Evolutionary conservation across 1,140 invertebrate species (phyloP).

Genomic region (Wiebesia pumilae): DNA sequence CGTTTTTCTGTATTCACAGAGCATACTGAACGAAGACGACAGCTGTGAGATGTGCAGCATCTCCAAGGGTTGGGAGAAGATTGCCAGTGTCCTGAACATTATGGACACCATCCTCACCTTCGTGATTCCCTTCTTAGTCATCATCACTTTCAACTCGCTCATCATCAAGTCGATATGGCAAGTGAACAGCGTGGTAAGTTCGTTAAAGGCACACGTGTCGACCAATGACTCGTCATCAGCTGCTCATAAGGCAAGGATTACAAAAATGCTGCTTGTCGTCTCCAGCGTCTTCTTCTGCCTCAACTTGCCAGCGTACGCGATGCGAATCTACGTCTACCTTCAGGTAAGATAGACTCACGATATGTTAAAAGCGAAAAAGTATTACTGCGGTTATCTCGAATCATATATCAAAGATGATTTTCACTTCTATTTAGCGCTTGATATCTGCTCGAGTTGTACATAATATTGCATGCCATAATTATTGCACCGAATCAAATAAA

Average conservation of each 20-base stretch:
- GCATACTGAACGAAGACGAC: slow-evolving; percentile 61
- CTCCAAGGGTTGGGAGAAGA: slow-evolving; percentile 68
- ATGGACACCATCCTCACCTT: slow-evolving; percentile 84
- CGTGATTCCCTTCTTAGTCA: slow-evolving; percentile 81
- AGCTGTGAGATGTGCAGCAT: slow-evolving; percentile 73
- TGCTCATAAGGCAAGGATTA: slow-evolving; percentile 81
- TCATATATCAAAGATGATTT: too few relatives aligned
- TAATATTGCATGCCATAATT: too few relatives aligned
- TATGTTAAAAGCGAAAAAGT: too few relatives aligned
- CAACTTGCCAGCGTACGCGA: slow-evolving; percentile 84
- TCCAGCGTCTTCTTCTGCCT: slow-evolving; percentile 86
- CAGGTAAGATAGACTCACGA: slow-evolving; percentile 71
- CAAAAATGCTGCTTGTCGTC: slow-evolving; percentile 87
- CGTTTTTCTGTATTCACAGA: slow-evolving; percentile 77
- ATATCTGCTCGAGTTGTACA: too few relatives aligned
- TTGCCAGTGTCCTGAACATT: slow-evolving; percentile 80
- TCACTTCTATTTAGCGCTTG: too few relatives aligned
- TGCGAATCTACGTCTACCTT: slow-evolving; percentile 78
- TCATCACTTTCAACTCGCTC: slow-evolving; percentile 82
- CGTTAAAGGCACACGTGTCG: slow-evolving; percentile 63
- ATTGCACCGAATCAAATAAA: too few relatives aligned
- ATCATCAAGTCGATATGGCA: slow-evolving; percentile 81
- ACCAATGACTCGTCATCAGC: slow-evolving; percentile 59
- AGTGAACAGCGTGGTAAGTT: slow-evolving; percentile 75
- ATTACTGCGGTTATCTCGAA: too few relatives aligned